These are phyloP conservation scores for Aplysia californica DNA, from an alignment of 1,140 invertebrate genomes.

Conservation along the genomic window DNA sequence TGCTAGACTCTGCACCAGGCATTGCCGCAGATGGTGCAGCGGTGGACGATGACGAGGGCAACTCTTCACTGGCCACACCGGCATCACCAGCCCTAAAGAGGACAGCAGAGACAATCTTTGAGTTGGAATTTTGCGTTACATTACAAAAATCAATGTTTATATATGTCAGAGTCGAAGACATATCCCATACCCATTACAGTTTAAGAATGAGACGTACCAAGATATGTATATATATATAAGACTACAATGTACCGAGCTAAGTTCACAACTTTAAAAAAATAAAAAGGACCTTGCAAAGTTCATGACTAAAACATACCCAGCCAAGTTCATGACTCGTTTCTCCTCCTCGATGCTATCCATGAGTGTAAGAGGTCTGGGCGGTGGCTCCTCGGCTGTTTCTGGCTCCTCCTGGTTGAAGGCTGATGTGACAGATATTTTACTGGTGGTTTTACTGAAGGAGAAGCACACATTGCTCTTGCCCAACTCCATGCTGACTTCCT, in stretches of 20 bases:
- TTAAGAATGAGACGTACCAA: too few species aligned
- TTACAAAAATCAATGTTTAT: too few species aligned
- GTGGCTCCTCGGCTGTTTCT: constrained; percentile 3
- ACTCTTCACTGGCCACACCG: too few species aligned
- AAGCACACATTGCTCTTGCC: constrained; percentile 19
- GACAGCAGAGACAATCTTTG: neutral
- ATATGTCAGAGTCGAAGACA: too few species aligned
- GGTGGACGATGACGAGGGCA: too few species aligned
- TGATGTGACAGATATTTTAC: constrained; percentile 10
- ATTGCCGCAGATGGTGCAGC: neutral
- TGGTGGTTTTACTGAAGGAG: constrained; percentile 21
- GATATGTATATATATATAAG: too few species aligned
- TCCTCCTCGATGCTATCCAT: constrained; percentile 23
- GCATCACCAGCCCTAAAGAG: neutral
- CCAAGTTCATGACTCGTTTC: neutral
- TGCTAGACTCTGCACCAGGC: neutral
- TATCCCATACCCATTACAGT: too few species aligned
- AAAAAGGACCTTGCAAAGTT: neutral
- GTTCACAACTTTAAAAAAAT: neutral
- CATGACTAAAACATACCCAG: too few species aligned
- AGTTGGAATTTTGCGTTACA: too few species aligned
- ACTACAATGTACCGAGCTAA: too few species aligned
- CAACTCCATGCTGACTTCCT: constrained; percentile 11
- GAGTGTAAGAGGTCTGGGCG: neutral
- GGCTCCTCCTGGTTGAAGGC: constrained; percentile 24